Evolutionary conservation across 2,113 vertebrate species (phyloP).

Genomic region (Onychostruthus taczanowskii): DNA sequence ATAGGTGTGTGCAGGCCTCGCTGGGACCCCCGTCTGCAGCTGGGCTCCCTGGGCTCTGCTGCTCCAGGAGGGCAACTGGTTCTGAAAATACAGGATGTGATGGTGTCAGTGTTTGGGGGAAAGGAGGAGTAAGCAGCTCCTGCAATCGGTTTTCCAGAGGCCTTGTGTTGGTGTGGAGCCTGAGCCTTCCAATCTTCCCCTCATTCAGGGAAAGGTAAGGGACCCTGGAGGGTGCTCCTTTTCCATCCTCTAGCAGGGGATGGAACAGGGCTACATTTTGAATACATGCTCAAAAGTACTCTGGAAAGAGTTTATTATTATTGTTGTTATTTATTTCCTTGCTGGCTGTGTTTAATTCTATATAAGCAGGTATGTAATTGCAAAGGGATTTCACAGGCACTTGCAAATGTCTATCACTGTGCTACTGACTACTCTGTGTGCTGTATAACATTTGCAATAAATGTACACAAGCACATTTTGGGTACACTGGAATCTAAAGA

Average conservation of each 20-base stretch:
- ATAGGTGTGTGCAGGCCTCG: rapidly evolving
- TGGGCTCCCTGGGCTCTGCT: neutral
- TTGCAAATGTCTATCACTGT: neutral
- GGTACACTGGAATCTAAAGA: neutral
- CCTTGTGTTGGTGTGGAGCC: rapidly evolving
- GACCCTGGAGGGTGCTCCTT: neutral
- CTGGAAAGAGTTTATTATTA: neutral
- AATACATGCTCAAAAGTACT: neutral
- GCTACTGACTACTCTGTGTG: neutral
- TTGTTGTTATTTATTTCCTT: neutral
- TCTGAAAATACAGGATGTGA: neutral
- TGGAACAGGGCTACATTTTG: neutral
- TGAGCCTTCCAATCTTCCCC: neutral
- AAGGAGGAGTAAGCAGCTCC: neutral
- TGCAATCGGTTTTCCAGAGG: neutral
- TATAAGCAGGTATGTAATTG: neutral
- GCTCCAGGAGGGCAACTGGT: neutral
- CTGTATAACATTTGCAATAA: neutral
- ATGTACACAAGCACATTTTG: neutral
- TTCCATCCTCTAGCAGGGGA: neutral
- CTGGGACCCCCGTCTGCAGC: rapidly evolving
- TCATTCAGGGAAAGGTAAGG: neutral
- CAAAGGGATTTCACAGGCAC: neutral
- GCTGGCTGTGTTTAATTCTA: neutral
- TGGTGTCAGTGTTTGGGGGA: neutral